These are phyloP conservation scores for Pollenia angustigena DNA, from an alignment of 2,888 invertebrate genomes.

Conservation along the genomic window DNA sequence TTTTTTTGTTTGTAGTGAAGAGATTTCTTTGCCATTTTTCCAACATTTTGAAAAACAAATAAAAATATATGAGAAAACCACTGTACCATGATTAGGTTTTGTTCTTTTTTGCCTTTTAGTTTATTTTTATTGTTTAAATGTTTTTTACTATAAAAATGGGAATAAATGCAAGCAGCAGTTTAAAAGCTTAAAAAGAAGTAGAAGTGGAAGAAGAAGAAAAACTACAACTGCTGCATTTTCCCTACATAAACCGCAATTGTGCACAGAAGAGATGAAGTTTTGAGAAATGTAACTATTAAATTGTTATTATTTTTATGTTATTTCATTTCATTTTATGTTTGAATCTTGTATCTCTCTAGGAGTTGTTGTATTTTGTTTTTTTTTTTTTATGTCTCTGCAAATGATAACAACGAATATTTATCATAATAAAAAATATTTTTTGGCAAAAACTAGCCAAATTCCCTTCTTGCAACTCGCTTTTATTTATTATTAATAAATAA, in stretches of 20 bases:
- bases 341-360: neutral
- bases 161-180: constrained; percentile 53
- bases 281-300: constrained; percentile 56
- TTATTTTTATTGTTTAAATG: constrained; percentile 50
- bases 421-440: constrained; percentile 61
- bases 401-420: constrained; percentile 52
- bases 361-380: neutral
- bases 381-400: neutral
- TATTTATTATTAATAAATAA: constrained; percentile 40
- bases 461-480: neutral
- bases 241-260: constrained; percentile 58
- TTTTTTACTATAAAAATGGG: constrained; percentile 28
- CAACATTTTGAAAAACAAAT: constrained; percentile 35
- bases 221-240: constrained; percentile 51
- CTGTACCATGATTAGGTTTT: constrained; percentile 60
- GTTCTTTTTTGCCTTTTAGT: neutral
- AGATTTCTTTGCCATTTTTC: constrained; percentile 34
- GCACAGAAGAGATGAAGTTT: constrained; percentile 26
- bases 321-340: constrained; percentile 45
- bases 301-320: constrained; percentile 50
- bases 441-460: neutral
- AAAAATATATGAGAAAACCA: constrained; percentile 48
- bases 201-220: neutral
- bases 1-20: constrained; percentile 21
- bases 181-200: constrained; percentile 12